phyloP scores from a whole-genome alignment of 2,888 invertebrate species.

The Strigamia maritima region DNA sequence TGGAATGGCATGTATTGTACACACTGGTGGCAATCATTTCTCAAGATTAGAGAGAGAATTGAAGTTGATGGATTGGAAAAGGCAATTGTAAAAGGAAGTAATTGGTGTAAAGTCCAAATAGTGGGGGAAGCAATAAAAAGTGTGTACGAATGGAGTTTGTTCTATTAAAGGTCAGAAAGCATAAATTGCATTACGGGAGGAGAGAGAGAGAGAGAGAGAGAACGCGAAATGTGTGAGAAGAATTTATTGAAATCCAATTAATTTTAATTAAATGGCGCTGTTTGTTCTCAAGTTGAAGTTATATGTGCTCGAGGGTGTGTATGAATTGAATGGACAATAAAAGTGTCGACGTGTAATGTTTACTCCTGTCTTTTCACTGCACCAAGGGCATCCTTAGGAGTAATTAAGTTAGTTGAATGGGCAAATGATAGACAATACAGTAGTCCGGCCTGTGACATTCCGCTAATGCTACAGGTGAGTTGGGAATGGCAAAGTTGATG shows the following conservation, averaged over 20 bases:
- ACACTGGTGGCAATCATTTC: background rate
- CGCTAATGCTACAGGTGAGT: background rate
- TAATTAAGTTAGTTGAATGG: background rate
- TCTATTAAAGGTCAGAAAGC: too few relatives aligned
- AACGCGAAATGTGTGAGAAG: background rate
- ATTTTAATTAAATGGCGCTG: slow-evolving; percentile 10
- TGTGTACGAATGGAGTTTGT: too few relatives aligned
- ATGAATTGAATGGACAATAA: slow-evolving; percentile 15
- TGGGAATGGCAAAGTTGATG: background rate
- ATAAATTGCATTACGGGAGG: background rate
- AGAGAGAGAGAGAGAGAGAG: background rate
- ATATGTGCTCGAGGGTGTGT: background rate
- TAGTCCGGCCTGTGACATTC: background rate
- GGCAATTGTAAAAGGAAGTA: slow-evolving; percentile 13
- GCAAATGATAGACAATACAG: background rate
- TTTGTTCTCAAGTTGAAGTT: background rate
- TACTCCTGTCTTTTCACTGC: slow-evolving; percentile 10
- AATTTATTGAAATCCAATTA: slow-evolving; percentile 10
- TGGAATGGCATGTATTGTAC: background rate
- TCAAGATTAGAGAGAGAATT: background rate
- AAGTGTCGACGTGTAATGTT: slow-evolving; percentile 5
- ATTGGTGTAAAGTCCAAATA: background rate
- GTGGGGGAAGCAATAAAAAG: background rate
- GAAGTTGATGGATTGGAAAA: slow-evolving; percentile 1
- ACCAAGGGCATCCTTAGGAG: background rate